These are phyloP conservation scores for Lepidocyrtinus sp. DNA, from an alignment of 2,888 invertebrate genomes.

Conservation along the genomic window DNA sequence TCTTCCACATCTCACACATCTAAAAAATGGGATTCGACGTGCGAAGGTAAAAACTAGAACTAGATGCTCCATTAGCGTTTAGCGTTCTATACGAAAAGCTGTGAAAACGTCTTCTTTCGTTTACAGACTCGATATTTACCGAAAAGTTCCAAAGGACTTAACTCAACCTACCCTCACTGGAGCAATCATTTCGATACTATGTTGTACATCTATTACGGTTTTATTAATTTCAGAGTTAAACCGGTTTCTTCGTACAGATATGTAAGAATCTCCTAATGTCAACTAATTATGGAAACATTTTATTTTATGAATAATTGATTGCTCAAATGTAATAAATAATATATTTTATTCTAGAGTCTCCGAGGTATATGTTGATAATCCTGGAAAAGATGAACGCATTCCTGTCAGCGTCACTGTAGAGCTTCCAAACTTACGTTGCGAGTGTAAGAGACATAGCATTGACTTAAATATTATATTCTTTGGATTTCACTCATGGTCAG, in stretches of 20 bases:
- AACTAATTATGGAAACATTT: too few species aligned
- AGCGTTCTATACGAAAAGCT: too few species aligned
- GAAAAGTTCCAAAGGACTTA: conserved; percentile 76
- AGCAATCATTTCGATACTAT: conserved; percentile 75
- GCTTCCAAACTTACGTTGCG: conserved; percentile 74
- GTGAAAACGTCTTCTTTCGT: too few species aligned
- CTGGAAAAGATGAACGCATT: conserved; percentile 74
- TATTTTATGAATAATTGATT: background rate
- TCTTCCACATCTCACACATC: too few species aligned
- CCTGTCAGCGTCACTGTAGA: conserved; percentile 75
- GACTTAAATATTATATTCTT: background rate
- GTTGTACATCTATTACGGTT: conserved; percentile 74
- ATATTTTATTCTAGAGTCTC: conserved; percentile 74
- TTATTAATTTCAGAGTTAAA: conserved; percentile 75
- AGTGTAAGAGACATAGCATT: conserved; percentile 75
- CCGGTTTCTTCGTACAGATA: conserved; percentile 73
- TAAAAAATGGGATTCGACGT: conserved; percentile 53
- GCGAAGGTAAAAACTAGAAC: conserved; percentile 43
- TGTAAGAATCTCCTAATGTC: conserved; percentile 73
- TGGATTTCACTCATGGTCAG: background rate
- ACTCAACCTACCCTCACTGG: conserved; percentile 77
- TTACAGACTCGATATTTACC: conserved; percentile 76
- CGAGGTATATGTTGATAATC: conserved; percentile 76
- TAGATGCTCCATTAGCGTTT: too few species aligned
- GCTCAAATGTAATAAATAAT: too few species aligned